Evolutionary conservation across 2,797 vertebrate genomes (phyloP), one percentile per base, ranked within the genome.

Genomic region (Botia kubotai): DNA sequence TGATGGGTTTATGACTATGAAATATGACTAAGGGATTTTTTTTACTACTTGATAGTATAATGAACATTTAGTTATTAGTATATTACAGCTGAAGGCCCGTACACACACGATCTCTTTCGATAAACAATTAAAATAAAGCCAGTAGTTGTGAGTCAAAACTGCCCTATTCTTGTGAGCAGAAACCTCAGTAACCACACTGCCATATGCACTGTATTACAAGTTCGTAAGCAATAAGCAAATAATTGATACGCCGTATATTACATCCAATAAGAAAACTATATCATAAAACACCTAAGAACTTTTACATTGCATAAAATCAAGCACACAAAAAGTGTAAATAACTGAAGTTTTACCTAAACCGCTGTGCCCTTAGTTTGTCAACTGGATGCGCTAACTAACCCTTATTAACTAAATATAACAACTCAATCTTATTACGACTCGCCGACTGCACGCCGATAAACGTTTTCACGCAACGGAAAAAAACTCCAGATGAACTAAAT

Each of bases 151-250:
- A 55, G 33, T 29, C 77, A 77, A 72, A 72, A 72, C 68, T 76
- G 67, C 6, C 67, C 74, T 53, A 72, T 77, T 77, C 78, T 77
- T 65, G 55, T 77, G 68, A 67, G 73, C 46, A 55, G 29, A 83
- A 80, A 80, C 73, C 82, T 72, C 72, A 80, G 2, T 21, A 62
- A 80, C 73, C 82, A 77, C 78, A 72, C 17, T 72, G 67, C 36
- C 68, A 53, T 83, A 50, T 80, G 72, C 72, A 75, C 71, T 79
- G 77, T 83, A 83, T 71, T 26, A 65, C 57, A 68, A 58, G 33
- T 80, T 75, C 63, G 66, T 76, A 72, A 53, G 36, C 60, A 50
- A 43, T 43, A 60, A 67, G 78, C 77, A 83, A 83, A 83, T 80
- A 11, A n/a, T 50, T 36, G 77, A 72, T 67, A 83, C 33, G 67